Evolutionary conservation across 2,113 vertebrate species (phyloP), one percentile per base, ranked within the genome.

Genomic region (Nothocercus julius): DNA sequence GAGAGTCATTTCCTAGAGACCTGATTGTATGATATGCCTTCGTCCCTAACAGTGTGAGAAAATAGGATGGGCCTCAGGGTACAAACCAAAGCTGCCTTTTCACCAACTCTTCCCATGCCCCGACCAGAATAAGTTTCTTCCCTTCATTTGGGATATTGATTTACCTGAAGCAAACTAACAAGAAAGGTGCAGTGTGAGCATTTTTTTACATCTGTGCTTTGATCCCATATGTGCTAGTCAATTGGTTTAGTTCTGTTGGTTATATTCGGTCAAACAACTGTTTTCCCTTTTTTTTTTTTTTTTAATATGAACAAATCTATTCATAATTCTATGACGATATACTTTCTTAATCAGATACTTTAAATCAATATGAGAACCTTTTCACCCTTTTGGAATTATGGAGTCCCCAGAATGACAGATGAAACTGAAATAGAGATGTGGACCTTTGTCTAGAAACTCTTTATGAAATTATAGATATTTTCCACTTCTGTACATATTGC

Each of bases 31-130:
- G 18, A 69, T 7, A 22, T 9, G 6, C 32, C 9, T 24, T 72
- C 3, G 1, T 74, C 4, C 8, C 28, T 81, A 9, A 18, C 3
- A 51, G 2, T 0, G 0, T 30, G 14, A 22, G 9, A 24, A 61
- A 91, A 47, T 34, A 68, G 2, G 4, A 27, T n/a, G 9, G 28
- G 7, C 25, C 32, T 77, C 30, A 66, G 21, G 17, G 38, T 34
- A 40, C 2, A 16, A 73, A 79, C 10, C 27, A 72, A 72, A 12
- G 10, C 5, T 64, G 3, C 28, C 21, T 56, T 82, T 79, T 11
- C 5, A 56, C 13, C 5, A 13, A 1, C 7, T 32, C 4, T 72
- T 68, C 24, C 10, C n/a, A 11, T 32, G 20, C 38, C 13, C 12
- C 64, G 83, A 6, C 7, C 14, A 61, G 32, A 77, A 14, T 82